A percentile compares a stretch with the other conserved stretches of the same genome.
phyloP scores from a whole-genome alignment of 2,888 invertebrate genomes.

The Noctua janthina region DNA sequence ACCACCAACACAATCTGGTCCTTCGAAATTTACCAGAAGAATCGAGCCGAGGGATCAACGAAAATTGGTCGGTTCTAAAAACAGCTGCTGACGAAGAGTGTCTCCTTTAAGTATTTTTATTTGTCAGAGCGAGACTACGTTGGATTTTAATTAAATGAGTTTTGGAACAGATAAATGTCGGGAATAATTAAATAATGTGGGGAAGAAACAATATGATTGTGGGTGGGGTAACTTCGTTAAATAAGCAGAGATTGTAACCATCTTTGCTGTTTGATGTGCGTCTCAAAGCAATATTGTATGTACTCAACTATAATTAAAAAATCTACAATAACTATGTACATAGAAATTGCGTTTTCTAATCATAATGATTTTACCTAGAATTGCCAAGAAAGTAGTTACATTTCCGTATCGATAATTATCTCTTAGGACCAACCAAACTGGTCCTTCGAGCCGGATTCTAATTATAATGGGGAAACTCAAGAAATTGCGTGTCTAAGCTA shows the following conservation, averaged over 20 bases:
- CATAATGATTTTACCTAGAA: constrained; percentile 25
- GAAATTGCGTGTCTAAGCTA: constrained; percentile 43
- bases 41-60: constrained; percentile 68
- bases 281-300: neutral
- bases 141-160: constrained; percentile 63
- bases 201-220: constrained; percentile 33
- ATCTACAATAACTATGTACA: neutral
- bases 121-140: constrained; percentile 72
- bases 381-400: constrained; percentile 51
- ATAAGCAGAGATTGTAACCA: neutral
- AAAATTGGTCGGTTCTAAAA: constrained; percentile 81
- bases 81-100: constrained; percentile 86
- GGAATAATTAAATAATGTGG: constrained; percentile 50
- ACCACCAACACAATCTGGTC: constrained; percentile 65
- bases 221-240: neutral
- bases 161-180: constrained; percentile 48
- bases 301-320: neutral
- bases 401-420: constrained; percentile 56
- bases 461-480: constrained; percentile 53
- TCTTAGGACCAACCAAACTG: constrained; percentile 51
- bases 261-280: neutral
- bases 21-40: constrained; percentile 34
- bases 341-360: constrained; percentile 8
- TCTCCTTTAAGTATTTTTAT: constrained; percentile 77
- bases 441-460: constrained; percentile 65